Percentiles rank a stretch among this genome's conserved stretches.
These are phyloP conservation scores for Ciconia nigra DNA, from an alignment of 2,797 vertebrate genomes.

Conservation along the genomic window DNA sequence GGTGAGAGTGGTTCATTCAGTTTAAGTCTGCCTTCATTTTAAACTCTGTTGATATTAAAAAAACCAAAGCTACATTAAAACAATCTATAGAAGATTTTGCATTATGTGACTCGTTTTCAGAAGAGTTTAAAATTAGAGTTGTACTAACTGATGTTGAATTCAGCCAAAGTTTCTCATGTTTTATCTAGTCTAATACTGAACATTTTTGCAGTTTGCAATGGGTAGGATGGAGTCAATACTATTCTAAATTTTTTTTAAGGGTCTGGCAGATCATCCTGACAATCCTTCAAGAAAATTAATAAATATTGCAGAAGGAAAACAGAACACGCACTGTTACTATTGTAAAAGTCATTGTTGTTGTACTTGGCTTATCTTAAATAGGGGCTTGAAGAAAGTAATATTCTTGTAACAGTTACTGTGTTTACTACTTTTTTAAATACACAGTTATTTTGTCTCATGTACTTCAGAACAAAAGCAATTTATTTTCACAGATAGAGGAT, in stretches of 20 bases:
- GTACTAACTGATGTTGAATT: not conserved
- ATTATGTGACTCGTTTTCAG: not conserved
- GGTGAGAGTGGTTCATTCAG: not conserved
- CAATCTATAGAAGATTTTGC: not conserved
- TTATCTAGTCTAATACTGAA: not conserved
- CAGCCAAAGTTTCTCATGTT: not conserved
- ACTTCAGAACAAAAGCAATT: not conserved
- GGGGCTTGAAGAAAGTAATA: not conserved
- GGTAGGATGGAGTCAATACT: not conserved
- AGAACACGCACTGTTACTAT: not conserved
- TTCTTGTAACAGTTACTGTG: not conserved
- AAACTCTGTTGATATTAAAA: not conserved
- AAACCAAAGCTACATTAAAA: not conserved
- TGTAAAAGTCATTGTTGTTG: not conserved
- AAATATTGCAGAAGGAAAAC: not conserved
- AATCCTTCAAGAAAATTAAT: not conserved
- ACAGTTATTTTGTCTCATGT: not conserved
- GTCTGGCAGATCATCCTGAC: not conserved
- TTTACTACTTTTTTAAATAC: not conserved
- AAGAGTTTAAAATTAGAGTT: not conserved
- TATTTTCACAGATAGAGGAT: conserved; percentile 87
- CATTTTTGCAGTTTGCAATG: not conserved
- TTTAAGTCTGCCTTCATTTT: not conserved
- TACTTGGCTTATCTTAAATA: not conserved
- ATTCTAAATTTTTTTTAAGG: not conserved